Percentiles rank a stretch among this genome's conserved stretches.
Conservation (phyloP, 2,113 vertebrate species). For the Sander lucioperca region DNA sequence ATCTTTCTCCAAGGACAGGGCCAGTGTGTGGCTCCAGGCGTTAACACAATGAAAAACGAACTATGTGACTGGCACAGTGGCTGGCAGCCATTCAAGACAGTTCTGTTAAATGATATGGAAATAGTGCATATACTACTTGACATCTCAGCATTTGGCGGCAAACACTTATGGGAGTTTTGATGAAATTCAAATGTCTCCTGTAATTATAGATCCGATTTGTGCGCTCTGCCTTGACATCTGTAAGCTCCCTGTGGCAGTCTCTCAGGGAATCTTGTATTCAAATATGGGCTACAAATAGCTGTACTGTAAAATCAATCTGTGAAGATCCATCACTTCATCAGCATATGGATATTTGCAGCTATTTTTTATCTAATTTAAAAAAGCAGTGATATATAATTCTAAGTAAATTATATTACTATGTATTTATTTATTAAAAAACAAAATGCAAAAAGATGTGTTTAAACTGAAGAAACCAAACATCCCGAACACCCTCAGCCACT, state of each 20-base stretch:
- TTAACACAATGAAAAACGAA: slow-evolving; percentile 53
- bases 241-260: slow-evolving; percentile 31
- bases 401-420: too few relatives aligned
- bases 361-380: neutral
- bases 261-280: slow-evolving; percentile 27
- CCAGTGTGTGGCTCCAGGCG: slow-evolving; percentile 9
- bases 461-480: neutral
- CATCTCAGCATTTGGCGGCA: slow-evolving; percentile 45
- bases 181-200: slow-evolving; percentile 61
- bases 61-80: slow-evolving; percentile 23
- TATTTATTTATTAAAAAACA: neutral
- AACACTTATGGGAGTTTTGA: slow-evolving; percentile 44
- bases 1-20: slow-evolving; percentile 31
- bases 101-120: slow-evolving; percentile 46
- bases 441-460: too few relatives aligned
- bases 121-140: slow-evolving; percentile 23
- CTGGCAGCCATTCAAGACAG: slow-evolving; percentile 40
- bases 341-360: neutral
- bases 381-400: neutral
- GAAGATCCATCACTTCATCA: neutral
- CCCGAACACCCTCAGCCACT: neutral
- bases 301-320: neutral
- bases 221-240: slow-evolving; percentile 47
- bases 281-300: neutral
- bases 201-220: slow-evolving; percentile 64